Conservation (phyloP, 2,888 invertebrate genomes). For the Mayetiola destructor region DNA sequence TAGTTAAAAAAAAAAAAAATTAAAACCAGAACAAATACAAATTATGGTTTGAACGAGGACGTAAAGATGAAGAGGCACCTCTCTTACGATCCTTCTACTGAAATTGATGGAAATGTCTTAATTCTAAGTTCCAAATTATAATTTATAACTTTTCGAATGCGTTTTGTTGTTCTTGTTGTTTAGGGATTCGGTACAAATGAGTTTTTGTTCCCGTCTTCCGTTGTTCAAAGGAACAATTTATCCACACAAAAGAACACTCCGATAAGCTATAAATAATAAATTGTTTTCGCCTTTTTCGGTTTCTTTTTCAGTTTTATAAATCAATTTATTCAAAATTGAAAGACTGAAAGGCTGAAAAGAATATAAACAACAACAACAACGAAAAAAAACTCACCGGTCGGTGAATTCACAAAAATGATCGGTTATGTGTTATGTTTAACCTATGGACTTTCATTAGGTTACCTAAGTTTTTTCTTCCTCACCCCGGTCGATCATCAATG, state of each 20-base stretch:
- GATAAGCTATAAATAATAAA: constrained; percentile 6
- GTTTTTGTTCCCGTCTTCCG: constrained; percentile 1
- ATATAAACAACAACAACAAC: neutral
- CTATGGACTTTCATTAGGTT: neutral
- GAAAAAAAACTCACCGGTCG: neutral
- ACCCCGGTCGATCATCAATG: neutral
- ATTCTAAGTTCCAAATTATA: constrained; percentile 4
- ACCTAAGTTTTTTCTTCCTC: neutral
- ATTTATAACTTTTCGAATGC: neutral
- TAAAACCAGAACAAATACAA: constrained; percentile 9
- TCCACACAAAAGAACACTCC: neutral
- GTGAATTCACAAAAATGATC: constrained; percentile 7
- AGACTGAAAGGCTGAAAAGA: neutral
- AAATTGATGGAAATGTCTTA: constrained; percentile 11
- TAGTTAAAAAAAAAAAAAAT: neutral
- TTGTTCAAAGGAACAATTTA: neutral
- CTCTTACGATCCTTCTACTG: constrained; percentile 5
- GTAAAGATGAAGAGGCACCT: neutral
- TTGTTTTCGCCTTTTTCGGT: constrained; percentile 9
- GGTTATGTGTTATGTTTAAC: neutral
- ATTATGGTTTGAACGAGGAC: neutral
- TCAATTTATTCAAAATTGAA: neutral
- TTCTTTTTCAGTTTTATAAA: constrained; percentile 12
- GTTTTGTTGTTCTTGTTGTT: neutral
- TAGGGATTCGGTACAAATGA: neutral